These are phyloP conservation scores for Meandrusa payeni DNA, from an alignment of 2,888 invertebrate genomes.

Conservation along the genomic window DNA sequence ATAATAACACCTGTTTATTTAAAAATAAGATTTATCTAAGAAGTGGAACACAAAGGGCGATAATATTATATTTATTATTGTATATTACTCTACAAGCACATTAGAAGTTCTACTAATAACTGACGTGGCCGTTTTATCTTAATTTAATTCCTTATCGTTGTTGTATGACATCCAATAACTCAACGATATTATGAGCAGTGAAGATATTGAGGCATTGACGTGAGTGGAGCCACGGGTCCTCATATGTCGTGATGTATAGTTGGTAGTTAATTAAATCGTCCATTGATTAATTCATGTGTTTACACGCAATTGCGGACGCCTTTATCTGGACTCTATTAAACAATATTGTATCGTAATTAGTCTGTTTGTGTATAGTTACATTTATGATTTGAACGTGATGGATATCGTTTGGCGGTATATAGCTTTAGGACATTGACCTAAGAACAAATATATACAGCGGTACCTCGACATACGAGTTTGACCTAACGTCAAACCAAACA, in stretches of 20 bases:
- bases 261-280: conserved; percentile 33
- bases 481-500: too few relatives aligned
- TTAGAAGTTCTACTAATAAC: conserved; percentile 13
- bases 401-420: background rate
- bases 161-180: conserved; percentile 11
- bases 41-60: too few relatives aligned
- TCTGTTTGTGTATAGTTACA: conserved; percentile 9
- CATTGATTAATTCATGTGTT: conserved; percentile 43
- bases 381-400: conserved; percentile 4
- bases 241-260: conserved; percentile 3
- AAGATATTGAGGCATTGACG: background rate
- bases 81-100: conserved; percentile 1
- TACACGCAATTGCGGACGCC: conserved; percentile 30
- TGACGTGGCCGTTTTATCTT: conserved; percentile 9
- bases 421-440: conserved; percentile 8
- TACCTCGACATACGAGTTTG: too few relatives aligned
- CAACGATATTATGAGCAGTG: background rate
- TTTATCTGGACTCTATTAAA: conserved; percentile 29
- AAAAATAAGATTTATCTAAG: too few relatives aligned
- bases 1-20: too few relatives aligned
- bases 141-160: conserved; percentile 15
- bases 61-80: conserved; percentile 22
- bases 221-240: conserved; percentile 10
- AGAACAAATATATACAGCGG: too few relatives aligned
- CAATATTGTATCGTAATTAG: conserved; percentile 24